Evolutionary conservation across 2,888 invertebrate genomes (phyloP).

Genomic region (Odontocerum albicorne): DNA sequence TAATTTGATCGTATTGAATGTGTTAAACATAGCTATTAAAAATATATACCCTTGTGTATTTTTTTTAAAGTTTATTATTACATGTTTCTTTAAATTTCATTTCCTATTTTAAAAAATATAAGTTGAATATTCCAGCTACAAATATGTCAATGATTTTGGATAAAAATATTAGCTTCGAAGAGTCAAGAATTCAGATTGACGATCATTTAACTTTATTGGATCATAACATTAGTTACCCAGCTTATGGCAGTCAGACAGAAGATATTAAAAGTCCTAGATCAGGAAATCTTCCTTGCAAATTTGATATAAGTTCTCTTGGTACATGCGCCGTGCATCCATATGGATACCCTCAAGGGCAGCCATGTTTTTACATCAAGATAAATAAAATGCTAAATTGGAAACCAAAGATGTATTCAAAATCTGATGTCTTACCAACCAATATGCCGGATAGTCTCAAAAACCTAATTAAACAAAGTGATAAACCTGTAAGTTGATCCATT

Average conservation of each 20-base stretch:
- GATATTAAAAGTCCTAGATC: background rate
- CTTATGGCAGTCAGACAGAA: background rate
- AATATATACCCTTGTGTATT: too few species aligned
- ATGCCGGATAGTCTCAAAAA: conserved; percentile 41
- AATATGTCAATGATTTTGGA: too few species aligned
- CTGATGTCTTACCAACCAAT: conserved; percentile 39
- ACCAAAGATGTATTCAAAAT: conserved; percentile 40
- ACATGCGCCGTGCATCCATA: conserved; percentile 38
- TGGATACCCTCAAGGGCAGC: conserved; percentile 37
- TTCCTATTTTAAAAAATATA: too few species aligned
- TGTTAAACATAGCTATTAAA: too few species aligned
- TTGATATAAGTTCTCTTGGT: conserved; percentile 36
- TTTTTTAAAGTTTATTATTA: too few species aligned
- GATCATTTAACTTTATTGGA: too few species aligned
- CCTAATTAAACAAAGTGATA: background rate
- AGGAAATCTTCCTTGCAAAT: conserved; percentile 36
- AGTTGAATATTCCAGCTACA: too few species aligned
- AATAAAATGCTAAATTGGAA: conserved; percentile 43
- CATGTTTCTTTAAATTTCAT: too few species aligned
- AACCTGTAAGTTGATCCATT: background rate
- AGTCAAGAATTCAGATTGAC: too few species aligned
- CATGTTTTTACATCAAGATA: conserved; percentile 40
- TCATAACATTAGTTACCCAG: too few species aligned
- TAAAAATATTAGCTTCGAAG: too few species aligned
- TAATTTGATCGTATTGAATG: too few species aligned